phyloP scores from a whole-genome alignment of 2,888 invertebrate genomes.

The Nymphalis urticae region DNA sequence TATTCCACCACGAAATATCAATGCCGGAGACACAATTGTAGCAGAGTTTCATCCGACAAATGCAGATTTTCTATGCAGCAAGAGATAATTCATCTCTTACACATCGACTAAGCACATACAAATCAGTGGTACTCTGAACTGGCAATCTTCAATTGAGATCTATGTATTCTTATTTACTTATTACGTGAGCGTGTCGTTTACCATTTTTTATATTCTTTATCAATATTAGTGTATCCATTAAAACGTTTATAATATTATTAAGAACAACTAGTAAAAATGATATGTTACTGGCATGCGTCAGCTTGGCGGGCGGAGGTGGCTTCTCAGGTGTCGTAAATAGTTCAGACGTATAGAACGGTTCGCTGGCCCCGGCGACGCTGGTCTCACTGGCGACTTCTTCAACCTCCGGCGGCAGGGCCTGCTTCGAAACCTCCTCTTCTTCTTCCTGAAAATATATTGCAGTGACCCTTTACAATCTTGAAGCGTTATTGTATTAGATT shows the following conservation, averaged over 20 bases:
- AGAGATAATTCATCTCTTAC: too few species aligned
- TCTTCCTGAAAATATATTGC: constrained; percentile 19
- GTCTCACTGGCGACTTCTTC: constrained; percentile 5
- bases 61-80: too few species aligned
- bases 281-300: constrained; percentile 41
- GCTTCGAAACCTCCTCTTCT: constrained; percentile 25
- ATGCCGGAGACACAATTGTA: too few species aligned
- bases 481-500: neutral
- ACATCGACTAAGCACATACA: too few species aligned
- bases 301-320: constrained; percentile 40
- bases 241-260: too few species aligned
- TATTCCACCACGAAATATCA: too few species aligned
- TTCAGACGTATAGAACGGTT: constrained; percentile 36
- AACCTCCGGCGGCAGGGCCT: constrained; percentile 9
- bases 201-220: neutral
- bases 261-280: too few species aligned
- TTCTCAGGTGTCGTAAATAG: constrained; percentile 43
- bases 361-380: constrained; percentile 23
- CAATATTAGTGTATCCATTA: neutral
- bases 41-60: too few species aligned
- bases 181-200: too few species aligned
- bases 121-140: too few species aligned
- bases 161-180: too few species aligned
- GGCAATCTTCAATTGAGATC: neutral
- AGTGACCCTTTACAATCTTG: neutral